Evolutionary conservation across 2,888 invertebrate species (phyloP), one percentile per base, ranked within the genome.

Genomic region (Drosophila paramelanica): DNA sequence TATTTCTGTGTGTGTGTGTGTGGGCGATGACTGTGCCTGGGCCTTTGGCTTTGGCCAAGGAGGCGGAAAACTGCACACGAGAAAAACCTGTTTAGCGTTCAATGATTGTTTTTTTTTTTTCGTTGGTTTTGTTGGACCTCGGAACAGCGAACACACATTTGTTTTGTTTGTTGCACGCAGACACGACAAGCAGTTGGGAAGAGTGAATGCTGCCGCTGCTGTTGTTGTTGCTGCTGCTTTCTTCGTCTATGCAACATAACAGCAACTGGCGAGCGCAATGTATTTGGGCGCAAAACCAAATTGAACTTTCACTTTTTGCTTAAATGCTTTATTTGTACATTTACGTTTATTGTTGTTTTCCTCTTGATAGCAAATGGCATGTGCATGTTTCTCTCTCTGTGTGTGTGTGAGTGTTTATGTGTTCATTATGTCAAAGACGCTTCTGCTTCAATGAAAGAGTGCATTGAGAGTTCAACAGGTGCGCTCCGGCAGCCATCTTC

Each of bases 11-110:
- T 50, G 38, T 58, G 33, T 51, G 39, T 51, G 70, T 74, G 79
- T 79, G 67, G 67, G 77, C 58, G 79, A 67, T 60, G 75, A 69
- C 52, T 73, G 56, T 52, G 51, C 25, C 10, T 59, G 42, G 43
- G 77, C 58, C 77, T 79, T 79, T 57, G 64, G 60, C 76, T 77
- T 73, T 69, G 69, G 82, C 77, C 77, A 85, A 86, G 86, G 88
- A 88, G 86, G 88, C 88, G 83, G 88, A 83, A 83, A 83, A 88
- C 64, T 80, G 88, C 77, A 77, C 83, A 88, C 88, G 88, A 83
- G 83, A 83, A 88, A 83, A 83, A 83, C 83, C 88, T 77, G 83
- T 83, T 83, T 83, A 73, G 80, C 88, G 83, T 83, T 86, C 83
- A 83, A 83, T 83, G 83, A 68, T 72, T 83, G 74, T 77, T 55